Conservation (phyloP, 2,113 vertebrate genomes). For the Anoplopoma fimbria region DNA sequence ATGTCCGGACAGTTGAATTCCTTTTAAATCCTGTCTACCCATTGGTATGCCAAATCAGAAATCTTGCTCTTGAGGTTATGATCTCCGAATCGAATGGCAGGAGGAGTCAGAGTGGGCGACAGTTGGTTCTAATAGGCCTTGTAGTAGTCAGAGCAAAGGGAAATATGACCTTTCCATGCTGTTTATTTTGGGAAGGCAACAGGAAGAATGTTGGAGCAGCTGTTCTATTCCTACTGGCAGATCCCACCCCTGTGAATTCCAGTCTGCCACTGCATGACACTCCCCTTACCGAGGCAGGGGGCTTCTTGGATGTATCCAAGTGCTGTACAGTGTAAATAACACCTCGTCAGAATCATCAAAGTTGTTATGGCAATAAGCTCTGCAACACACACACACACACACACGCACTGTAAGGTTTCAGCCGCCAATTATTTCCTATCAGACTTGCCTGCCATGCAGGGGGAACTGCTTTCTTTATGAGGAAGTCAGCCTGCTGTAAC, state of each 20-base stretch:
- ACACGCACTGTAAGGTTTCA: neutral
- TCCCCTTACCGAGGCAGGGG: constrained; percentile 58
- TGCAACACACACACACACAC: constrained; percentile 7
- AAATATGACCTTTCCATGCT: constrained; percentile 82
- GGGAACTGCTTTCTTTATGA: constrained; percentile 6
- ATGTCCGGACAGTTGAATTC: constrained; percentile 5
- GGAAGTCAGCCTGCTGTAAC: constrained; percentile 15
- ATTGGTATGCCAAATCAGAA: constrained; percentile 1
- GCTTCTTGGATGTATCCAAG: constrained; percentile 29
- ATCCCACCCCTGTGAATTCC: constrained; percentile 80
- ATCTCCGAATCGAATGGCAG: constrained; percentile 25
- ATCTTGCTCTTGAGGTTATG: constrained; percentile 11
- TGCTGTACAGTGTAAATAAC: constrained; percentile 64
- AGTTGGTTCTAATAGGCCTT: constrained; percentile 47
- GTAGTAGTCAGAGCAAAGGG: constrained; percentile 71
- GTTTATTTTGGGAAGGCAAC: constrained; percentile 86
- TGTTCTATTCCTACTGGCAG: constrained; percentile 83
- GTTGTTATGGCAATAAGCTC: constrained; percentile 50
- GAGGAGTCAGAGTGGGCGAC: constrained; percentile 36
- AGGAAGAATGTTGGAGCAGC: constrained; percentile 84
- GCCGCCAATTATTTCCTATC: constrained; percentile 15
- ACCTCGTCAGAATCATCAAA: constrained; percentile 11
- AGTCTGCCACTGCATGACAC: constrained; percentile 69
- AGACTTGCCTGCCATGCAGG: neutral
- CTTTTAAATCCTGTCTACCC: neutral